Base-by-base conservation (phyloP, 2,113 vertebrate species). In the Anser brachyrhynchus region DNA sequence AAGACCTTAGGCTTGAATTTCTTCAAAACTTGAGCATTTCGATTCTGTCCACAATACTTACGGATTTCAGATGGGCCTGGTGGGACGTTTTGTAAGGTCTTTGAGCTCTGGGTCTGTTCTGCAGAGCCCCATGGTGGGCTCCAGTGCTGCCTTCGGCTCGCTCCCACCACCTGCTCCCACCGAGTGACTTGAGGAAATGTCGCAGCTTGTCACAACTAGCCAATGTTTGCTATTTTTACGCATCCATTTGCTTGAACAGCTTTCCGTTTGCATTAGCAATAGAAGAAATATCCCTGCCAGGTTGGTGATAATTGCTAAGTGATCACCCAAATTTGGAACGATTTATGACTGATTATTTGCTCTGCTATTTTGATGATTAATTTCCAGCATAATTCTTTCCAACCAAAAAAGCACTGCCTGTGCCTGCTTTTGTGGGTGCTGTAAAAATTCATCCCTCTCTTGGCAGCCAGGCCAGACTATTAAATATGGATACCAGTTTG, bases 401-500 rank as follows among this genome's bases (percentile, higher is more conserved):
- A 66, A 65, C 43, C 77, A 28, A 78, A 59, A 25, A 74, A 81
- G 75, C 28, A 25, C 87, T 1, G n/a, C 77, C 58, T 84, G 78
- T 64, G 88, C 84, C 90, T 71, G 84, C 89, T 70, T 92, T 95
- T 84, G 94, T 67, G 67, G 84, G 57, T 88, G 89, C 93, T 83
- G 31, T 65, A 87, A 43, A 52, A 92, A 39, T 16, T 43, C 77
- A 39, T 92, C 78, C 31, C 11, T 84, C 86, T 81, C 66, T 43
- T 92, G 90, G 84, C 84, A 87, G 75, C 77, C 37, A 2, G 72
- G 82, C 25, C 5, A 8, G 51, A 14, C 58, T 61, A 93, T 97
- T 96, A 97, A 97, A 96, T 92, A 93, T 82, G 89, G 89, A 94
- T 91, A 39, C 49, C 43, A 43, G 2, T 69, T 91, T 39, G 57